Evolutionary conservation across 2,797 vertebrate genomes (phyloP), one percentile per base, ranked within the genome.

Genomic region (Paramormyrops hopkinsi): DNA sequence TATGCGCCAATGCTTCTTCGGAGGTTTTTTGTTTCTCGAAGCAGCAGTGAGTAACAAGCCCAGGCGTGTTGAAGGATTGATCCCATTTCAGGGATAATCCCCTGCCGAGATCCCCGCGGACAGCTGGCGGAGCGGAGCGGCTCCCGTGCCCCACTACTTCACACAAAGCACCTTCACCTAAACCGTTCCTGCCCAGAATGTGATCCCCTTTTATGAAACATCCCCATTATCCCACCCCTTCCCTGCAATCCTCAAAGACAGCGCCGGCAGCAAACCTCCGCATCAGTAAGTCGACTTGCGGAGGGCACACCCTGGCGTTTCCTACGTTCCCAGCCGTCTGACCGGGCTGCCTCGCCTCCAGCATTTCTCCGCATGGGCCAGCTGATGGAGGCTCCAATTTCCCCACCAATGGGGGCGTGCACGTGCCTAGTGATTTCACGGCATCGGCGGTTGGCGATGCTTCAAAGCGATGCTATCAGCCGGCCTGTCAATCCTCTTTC

Each of bases 31-130:
- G n/a, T 50, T 50, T 84, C 41, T 84, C 2, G 1, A 14, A 91
- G 94, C 94, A 94, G 95, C 94, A 93, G 94, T 91, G 91, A 92
- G 92, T 91, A 93, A 90, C 92, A 69, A 44, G 22, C 91, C 91
- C 88, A 11, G 89, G 90, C 88, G n/a, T 29, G 41, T 29, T 8
- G 44, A 69, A 69, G 54, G 56, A 48, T 87, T 86, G 62, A 89
- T 89, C 88, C 88, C 44, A 50, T 51, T 51, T 48, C 14, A 22
- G 79, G 22, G 82, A 85, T 83, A 37, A 86, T 86, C 88, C 88
- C 54, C 54, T 4, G 17, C n/a, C 46, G 25, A 17, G 4, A 62
- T 33, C n/a, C 6, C 17, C 3, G 76, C 9, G 17, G 37, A 79
- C 5, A 41, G 41, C 73, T 44, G 33, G 37, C 17, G 11, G 37